Evolutionary conservation across 2,797 vertebrate genomes (phyloP), one percentile per base, ranked within the genome.

Genomic region (Myripristis jacobus): DNA sequence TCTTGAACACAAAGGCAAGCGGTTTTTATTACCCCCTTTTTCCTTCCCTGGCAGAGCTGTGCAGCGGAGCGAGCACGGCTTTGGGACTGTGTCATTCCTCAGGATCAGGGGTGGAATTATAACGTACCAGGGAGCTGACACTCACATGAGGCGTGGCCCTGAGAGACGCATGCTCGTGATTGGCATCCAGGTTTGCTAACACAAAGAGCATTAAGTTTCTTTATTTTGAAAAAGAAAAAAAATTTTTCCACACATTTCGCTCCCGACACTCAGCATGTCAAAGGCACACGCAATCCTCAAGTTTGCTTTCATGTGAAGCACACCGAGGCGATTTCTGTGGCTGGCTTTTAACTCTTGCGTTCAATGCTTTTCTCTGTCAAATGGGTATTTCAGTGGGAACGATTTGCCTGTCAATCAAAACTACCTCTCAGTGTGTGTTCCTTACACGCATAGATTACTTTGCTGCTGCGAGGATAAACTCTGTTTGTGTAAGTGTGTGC

Each of bases 321-420:
- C 63, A 68, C 75, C 24, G 63, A 88, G 86, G 83, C 57, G 48
- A 83, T 83, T 89, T 85, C 72, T 61, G 57, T 61, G 64, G 53
- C 48, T 73, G 80, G 53, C 83, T 91, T 86, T 88, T 83, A 89
- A 79, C 83, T 87, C 47, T 47, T 86, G 83, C 82, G 74, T 86
- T 82, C 64, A 77, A 69, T 66, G 66, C 68, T 75, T 88, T 81
- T 84, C 80, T 82, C 79, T 82, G 82, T 89, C 84, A 86, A 84
- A 81, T 56, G 62, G 77, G 68, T 75, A 53, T 86, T 87, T 87
- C 64, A 29, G 74, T 46, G 12, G 57, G 60, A 92, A 80, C 55
- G 75, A 85, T 85, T 89, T 85, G 66, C 70, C 73, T 85, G 92
- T 89, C 92, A 91, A 79, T 93, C 91, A 92, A 54, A 70, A 7